phyloP scores from a whole-genome alignment of 2,888 invertebrate genomes.

The Leptinotarsa rubiginosa region DNA sequence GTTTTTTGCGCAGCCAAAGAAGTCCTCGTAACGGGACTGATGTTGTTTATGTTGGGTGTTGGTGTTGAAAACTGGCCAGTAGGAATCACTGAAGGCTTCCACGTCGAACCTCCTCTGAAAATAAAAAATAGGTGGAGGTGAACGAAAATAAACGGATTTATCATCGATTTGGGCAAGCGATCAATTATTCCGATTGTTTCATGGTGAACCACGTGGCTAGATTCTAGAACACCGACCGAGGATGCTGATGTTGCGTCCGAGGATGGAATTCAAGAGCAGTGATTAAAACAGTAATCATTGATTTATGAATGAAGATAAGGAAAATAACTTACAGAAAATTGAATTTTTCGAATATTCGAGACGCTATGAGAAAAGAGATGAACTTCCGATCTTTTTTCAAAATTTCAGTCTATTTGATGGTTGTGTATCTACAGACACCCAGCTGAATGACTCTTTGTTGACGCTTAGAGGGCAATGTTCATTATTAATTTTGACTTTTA shows the following conservation, averaged over 20 bases:
- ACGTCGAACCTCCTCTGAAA: conserved; percentile 85
- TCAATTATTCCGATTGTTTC: conserved; percentile 49
- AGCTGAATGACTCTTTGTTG: no score
- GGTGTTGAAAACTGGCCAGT: conserved; percentile 76
- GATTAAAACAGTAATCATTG: no score
- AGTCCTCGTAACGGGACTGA: conserved; percentile 85
- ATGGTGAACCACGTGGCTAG: background rate
- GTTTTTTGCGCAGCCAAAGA: conserved; percentile 81
- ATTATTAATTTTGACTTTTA: no score
- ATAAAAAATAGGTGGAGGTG: conserved; percentile 34
- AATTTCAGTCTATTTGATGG: no score
- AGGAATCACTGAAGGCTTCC: conserved; percentile 91
- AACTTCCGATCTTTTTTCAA: no score
- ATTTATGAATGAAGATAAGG: no score
- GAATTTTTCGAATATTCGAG: no score
- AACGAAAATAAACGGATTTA: conserved; percentile 49
- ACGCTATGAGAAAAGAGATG: no score
- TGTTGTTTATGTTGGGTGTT: conserved; percentile 70
- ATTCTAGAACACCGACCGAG: background rate
- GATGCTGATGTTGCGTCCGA: background rate
- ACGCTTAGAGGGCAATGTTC: no score
- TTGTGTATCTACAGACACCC: no score
- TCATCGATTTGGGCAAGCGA: conserved; percentile 51
- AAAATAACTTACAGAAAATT: no score
- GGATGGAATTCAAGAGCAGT: no score